phyloP scores from a whole-genome alignment of 2,888 invertebrate genomes.

The Metopia argyrocephala region DNA sequence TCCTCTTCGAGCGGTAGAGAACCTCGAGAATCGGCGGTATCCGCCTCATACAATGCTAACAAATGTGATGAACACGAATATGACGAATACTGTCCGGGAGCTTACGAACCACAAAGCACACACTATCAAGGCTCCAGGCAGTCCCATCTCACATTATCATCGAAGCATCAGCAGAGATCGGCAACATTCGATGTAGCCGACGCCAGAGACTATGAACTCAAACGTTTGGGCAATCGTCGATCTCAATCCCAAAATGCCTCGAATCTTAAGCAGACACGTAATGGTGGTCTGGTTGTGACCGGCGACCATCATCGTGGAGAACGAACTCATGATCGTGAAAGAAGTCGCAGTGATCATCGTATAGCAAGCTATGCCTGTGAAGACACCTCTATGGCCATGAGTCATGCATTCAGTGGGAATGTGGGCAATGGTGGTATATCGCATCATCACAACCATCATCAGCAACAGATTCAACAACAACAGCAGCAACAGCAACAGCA shows the following conservation, averaged over 20 bases:
- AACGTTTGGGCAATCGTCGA: slow-evolving; percentile 74
- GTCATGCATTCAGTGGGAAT: slow-evolving; percentile 48
- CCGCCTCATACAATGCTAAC: slow-evolving; percentile 70
- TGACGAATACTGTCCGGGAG: slow-evolving; percentile 76
- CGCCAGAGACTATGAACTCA: slow-evolving; percentile 75
- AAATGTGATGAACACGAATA: slow-evolving; percentile 76
- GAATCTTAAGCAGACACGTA: slow-evolving; percentile 68
- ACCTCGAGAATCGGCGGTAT: slow-evolving; percentile 52
- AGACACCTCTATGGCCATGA: slow-evolving; percentile 63
- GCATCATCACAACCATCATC: slow-evolving; percentile 55
- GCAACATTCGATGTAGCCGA: slow-evolving; percentile 77
- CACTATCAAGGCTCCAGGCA: slow-evolving; percentile 51
- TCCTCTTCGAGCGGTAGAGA: slow-evolving; percentile 67
- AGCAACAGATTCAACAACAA: slow-evolving; percentile 58
- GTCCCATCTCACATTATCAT: slow-evolving; percentile 47
- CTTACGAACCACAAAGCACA: slow-evolving; percentile 64
- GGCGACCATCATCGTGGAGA: slow-evolving; percentile 64
- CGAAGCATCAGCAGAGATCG: slow-evolving; percentile 71
- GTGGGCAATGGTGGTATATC: slow-evolving; percentile 51
- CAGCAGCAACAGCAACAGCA: slow-evolving; percentile 61
- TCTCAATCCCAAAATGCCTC: slow-evolving; percentile 76
- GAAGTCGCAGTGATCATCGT: slow-evolving; percentile 75
- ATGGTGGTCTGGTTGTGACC: slow-evolving; percentile 50
- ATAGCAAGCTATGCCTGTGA: slow-evolving; percentile 74
- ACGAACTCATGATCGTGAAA: slow-evolving; percentile 70